Evolutionary conservation across 1,140 invertebrate species (phyloP).

Genomic region (Scylla paramamosain): DNA sequence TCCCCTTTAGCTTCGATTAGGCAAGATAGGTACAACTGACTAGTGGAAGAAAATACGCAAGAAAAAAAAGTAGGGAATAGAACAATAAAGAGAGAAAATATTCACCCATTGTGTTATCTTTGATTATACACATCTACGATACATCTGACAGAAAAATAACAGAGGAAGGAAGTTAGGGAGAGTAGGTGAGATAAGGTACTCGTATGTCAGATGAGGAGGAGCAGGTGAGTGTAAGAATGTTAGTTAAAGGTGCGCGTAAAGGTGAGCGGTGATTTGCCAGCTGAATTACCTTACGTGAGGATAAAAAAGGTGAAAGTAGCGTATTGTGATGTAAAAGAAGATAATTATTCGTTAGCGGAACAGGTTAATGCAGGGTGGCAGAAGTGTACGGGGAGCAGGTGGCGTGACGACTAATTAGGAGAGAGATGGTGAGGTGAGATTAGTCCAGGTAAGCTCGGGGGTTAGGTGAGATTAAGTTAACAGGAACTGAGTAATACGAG

Average conservation of each 20-base stretch:
- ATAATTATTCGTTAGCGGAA: background rate
- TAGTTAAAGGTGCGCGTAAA: background rate
- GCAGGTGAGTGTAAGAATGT: background rate
- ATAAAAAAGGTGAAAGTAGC: background rate
- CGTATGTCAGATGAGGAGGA: background rate
- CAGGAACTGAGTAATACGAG: background rate
- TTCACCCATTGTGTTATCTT: no score
- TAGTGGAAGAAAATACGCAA: no score
- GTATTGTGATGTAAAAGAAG: background rate
- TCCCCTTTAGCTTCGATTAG: no score
- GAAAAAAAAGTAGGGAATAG: background rate
- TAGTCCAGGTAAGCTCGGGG: background rate
- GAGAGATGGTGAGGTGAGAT: background rate
- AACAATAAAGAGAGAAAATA: background rate
- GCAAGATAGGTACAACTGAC: no score
- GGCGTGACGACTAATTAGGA: constrained; percentile 1
- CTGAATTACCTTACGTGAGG: background rate
- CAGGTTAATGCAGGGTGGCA: background rate
- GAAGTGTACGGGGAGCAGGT: background rate
- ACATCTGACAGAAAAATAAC: no score
- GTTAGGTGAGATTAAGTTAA: background rate
- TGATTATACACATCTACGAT: no score
- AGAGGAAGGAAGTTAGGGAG: background rate
- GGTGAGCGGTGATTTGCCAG: background rate
- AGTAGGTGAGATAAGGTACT: background rate